Evolutionary conservation across 2,113 vertebrate genomes (phyloP).

Genomic region (Motacilla tschutschensis): DNA sequence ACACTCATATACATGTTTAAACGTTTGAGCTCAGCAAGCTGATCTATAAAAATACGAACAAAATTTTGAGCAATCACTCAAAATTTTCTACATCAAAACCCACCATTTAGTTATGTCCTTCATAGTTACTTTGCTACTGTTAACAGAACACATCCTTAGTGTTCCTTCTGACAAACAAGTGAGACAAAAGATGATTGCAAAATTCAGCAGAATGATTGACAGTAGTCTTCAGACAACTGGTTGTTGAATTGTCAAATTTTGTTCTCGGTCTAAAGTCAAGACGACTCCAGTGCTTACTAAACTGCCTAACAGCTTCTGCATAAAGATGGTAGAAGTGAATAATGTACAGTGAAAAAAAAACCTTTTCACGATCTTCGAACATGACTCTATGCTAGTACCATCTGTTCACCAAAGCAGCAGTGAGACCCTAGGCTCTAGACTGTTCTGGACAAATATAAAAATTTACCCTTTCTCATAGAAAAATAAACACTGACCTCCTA

Average conservation of each 20-base stretch:
- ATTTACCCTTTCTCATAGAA: neutral
- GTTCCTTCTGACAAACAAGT: neutral
- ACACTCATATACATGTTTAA: neutral
- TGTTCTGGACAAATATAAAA: neutral
- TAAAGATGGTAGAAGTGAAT: neutral
- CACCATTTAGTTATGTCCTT: neutral
- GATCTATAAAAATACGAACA: neutral
- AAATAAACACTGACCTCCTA: neutral
- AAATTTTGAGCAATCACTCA: neutral
- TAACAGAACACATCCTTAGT: neutral
- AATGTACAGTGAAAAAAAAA: neutral
- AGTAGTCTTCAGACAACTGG: neutral
- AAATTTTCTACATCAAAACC: neutral
- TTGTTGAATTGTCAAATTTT: neutral
- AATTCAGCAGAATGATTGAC: neutral
- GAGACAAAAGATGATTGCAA: neutral
- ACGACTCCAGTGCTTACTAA: neutral
- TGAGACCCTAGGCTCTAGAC: neutral
- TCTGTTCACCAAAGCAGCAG: neutral
- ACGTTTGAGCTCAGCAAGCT: neutral
- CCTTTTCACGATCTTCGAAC: neutral
- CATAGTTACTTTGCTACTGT: neutral
- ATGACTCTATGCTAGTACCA: neutral
- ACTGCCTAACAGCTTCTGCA: neutral
- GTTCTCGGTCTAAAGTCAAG: neutral